A percentile compares a stretch with the other conserved stretches of the same genome.
Evolutionary conservation across 2,888 invertebrate species (phyloP).

Genomic region (Sepiola atlantica): DNA sequence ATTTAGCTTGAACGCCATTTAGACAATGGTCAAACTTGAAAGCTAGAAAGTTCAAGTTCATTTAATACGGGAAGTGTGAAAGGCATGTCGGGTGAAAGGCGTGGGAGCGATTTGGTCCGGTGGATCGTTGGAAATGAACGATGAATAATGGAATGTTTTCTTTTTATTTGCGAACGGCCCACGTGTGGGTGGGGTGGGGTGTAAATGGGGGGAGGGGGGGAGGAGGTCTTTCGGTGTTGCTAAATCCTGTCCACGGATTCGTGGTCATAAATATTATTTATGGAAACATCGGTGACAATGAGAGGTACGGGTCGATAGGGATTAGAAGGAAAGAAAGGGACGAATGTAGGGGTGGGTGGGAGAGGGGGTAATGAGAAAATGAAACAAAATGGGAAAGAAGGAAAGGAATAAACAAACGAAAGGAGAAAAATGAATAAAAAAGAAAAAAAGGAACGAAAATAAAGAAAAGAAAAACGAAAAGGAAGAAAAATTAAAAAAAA

Average conservation of each 20-base stretch:
- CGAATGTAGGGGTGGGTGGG: neutral
- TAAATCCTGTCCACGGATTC: conserved; percentile 9
- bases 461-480: no score
- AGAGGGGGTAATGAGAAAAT: no score
- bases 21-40: neutral
- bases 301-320: neutral
- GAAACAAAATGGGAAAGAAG: no score
- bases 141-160: conserved; percentile 8
- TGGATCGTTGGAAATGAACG: neutral
- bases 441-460: no score
- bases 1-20: neutral
- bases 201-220: neutral
- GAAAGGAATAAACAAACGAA: no score
- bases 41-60: neutral
- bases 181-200: no score
- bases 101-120: neutral
- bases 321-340: neutral
- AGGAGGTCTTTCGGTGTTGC: neutral
- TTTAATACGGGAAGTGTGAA: neutral
- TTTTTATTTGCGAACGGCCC: neutral
- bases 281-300: neutral
- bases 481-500: no score
- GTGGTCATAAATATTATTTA: neutral
- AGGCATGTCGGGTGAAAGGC: neutral
- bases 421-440: no score